phyloP scores from a whole-genome alignment of 2,797 vertebrate species.

The Cyclopterus lumpus region DNA sequence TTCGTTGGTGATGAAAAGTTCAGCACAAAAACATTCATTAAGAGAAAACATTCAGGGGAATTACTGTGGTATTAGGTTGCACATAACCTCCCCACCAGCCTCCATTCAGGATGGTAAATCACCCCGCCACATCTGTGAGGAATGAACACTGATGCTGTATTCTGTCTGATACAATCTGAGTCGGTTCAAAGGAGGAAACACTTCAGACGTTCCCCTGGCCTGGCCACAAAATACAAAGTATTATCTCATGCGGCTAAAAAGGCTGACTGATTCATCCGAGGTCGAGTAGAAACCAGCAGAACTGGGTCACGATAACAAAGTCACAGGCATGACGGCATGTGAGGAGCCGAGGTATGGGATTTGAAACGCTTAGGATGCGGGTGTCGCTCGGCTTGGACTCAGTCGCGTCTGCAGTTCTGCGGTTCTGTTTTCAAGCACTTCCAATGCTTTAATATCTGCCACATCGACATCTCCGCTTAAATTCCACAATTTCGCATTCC shows the following conservation, averaged over 20 bases:
- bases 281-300: slow-evolving; percentile 22
- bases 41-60: slow-evolving; percentile 17
- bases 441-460: not conserved
- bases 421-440: slow-evolving; percentile 13
- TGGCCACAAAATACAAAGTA: slow-evolving; percentile 35
- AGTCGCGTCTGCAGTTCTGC: slow-evolving; percentile 15
- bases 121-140: slow-evolving; percentile 34
- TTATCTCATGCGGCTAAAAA: slow-evolving; percentile 39
- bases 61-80: slow-evolving; percentile 40
- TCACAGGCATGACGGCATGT: slow-evolving; percentile 50
- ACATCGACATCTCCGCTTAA: not conserved
- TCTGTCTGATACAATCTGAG: slow-evolving; percentile 51
- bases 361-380: slow-evolving; percentile 29
- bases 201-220: slow-evolving; percentile 37
- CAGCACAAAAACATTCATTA: slow-evolving; percentile 49
- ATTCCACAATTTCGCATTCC: slow-evolving; percentile 33
- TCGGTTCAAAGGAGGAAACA: slow-evolving; percentile 35
- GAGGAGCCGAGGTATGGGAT: slow-evolving; percentile 40
- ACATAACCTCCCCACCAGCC: slow-evolving; percentile 18
- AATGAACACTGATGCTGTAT: slow-evolving; percentile 36
- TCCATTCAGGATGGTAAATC: slow-evolving; percentile 45
- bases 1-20: slow-evolving; percentile 38
- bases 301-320: slow-evolving; percentile 52
- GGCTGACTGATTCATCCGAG: slow-evolving; percentile 30
- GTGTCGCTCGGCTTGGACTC: slow-evolving; percentile 33